Evolutionary conservation across 2,888 invertebrate species (phyloP).

Genomic region (Epinotia nisella): DNA sequence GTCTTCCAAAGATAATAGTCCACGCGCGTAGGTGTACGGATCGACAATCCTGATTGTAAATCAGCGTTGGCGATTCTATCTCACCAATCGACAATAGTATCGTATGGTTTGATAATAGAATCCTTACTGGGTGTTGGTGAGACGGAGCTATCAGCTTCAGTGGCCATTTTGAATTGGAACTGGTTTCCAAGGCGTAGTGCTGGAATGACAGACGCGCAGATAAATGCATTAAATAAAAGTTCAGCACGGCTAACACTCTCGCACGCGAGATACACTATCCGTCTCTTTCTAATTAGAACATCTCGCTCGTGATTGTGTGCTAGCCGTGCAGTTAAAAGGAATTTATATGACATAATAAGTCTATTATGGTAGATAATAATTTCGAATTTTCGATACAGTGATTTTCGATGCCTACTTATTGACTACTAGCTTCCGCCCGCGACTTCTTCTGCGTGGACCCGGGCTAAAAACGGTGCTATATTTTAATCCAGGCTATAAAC

Average conservation of each 20-base stretch:
- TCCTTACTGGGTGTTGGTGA: constrained; percentile 36
- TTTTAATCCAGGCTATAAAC: no score
- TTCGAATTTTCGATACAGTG: no score
- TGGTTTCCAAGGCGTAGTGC: constrained; percentile 26
- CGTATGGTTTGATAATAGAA: constrained; percentile 43
- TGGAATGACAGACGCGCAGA: constrained; percentile 22
- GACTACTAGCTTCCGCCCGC: no score
- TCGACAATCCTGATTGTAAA: constrained; percentile 84
- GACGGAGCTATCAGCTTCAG: constrained; percentile 33
- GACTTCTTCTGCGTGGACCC: no score
- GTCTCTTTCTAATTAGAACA: no score
- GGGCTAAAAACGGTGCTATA: no score
- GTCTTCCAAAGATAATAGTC: constrained; percentile 77
- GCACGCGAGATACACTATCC: no score
- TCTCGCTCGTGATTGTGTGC: no score
- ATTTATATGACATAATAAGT: neutral
- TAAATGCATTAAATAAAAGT: constrained; percentile 14
- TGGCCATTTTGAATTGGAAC: constrained; percentile 38
- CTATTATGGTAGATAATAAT: no score
- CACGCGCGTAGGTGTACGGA: constrained; percentile 77
- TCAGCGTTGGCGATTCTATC: constrained; percentile 62
- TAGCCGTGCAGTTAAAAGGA: no score
- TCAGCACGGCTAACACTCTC: no score
- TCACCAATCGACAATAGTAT: constrained; percentile 42
- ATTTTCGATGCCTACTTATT: no score